These are phyloP conservation scores for Dysdera silvatica DNA, from an alignment of 1,140 invertebrate genomes.

Conservation along the genomic window DNA sequence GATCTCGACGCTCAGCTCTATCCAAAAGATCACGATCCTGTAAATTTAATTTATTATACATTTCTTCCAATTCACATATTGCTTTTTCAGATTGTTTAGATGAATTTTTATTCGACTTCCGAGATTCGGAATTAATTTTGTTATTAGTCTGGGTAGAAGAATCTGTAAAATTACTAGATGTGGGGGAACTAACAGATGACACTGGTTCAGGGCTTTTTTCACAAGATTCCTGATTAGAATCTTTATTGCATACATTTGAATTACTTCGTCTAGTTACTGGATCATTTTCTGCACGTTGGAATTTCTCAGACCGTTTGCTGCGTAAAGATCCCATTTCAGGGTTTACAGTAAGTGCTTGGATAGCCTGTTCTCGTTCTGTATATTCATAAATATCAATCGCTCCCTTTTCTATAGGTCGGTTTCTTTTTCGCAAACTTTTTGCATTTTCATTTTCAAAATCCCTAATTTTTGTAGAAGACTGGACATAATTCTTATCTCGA, in stretches of 20 bases:
- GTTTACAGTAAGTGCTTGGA: too few species aligned
- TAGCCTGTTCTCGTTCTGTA: too few species aligned
- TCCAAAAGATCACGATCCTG: slow-evolving; percentile 73
- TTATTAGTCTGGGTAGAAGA: slow-evolving; percentile 1
- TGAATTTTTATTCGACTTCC: neutral
- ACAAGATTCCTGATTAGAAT: neutral
- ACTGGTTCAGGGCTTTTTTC: neutral
- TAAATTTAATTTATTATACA: slow-evolving; percentile 65
- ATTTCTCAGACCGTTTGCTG: too few species aligned
- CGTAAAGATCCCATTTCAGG: too few species aligned
- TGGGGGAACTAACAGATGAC: slow-evolving; percentile 8
- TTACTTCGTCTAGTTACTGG: too few species aligned
- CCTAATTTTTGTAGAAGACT: too few species aligned
- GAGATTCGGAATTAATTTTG: neutral
- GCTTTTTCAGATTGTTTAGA: slow-evolving; percentile 63
- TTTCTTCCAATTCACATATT: slow-evolving; percentile 75
- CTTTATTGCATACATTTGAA: neutral
- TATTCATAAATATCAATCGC: too few species aligned
- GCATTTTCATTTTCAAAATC: too few species aligned
- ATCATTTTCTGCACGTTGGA: too few species aligned
- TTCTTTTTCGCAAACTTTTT: too few species aligned
- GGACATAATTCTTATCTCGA: too few species aligned
- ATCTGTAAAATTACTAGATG: neutral
- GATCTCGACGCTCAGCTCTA: slow-evolving; percentile 62
- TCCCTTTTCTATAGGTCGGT: too few species aligned